Evolutionary conservation across 1,140 invertebrate genomes (phyloP).

Genomic region (Sarcophaga peregrina): DNA sequence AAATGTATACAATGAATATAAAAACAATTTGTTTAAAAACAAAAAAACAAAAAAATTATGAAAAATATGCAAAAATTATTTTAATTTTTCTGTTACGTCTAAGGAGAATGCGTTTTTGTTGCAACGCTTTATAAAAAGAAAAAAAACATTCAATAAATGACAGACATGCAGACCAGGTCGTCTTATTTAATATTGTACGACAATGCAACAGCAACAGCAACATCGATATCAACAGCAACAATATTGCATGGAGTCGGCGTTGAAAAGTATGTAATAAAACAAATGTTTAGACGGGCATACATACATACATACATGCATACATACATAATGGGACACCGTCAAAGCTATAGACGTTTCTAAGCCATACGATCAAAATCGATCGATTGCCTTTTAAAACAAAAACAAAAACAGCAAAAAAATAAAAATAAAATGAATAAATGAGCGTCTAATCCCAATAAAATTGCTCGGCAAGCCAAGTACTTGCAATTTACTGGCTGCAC

Average conservation of each 20-base stretch:
- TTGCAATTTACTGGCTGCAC: background rate
- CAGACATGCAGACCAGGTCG: background rate
- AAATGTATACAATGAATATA: background rate
- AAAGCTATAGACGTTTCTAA: background rate
- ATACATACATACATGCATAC: background rate
- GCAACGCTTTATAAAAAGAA: background rate
- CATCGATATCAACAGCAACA: too few species aligned
- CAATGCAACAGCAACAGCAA: too few species aligned
- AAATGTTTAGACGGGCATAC: background rate
- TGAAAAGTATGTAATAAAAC: too few species aligned
- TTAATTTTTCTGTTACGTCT: background rate
- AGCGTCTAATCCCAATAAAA: slow-evolving; percentile 37
- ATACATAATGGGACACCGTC: background rate
- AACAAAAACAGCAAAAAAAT: background rate
- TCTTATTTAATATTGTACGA: background rate
- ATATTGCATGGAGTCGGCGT: too few species aligned
- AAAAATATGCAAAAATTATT: background rate
- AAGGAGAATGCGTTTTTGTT: background rate
- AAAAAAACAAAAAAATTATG: background rate
- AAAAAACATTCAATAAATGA: background rate
- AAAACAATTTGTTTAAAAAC: background rate
- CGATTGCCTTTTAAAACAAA: slow-evolving; percentile 17
- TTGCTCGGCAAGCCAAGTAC: background rate
- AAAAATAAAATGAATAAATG: background rate
- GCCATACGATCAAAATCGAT: background rate